phyloP scores from a whole-genome alignment of 2,113 vertebrate genomes.

The Psittacara wagleri region DNA sequence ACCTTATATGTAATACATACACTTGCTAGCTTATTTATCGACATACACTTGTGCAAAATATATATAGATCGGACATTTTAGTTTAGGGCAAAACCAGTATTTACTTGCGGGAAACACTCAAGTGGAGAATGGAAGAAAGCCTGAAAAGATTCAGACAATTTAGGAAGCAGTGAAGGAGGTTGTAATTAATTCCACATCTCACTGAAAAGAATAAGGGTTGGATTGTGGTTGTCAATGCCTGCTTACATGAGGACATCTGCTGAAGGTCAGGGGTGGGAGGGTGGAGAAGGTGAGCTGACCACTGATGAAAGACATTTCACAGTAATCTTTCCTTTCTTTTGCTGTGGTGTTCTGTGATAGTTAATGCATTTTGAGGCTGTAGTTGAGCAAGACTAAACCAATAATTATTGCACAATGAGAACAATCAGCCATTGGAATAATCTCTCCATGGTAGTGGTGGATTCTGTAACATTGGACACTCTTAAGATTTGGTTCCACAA shows the following conservation, averaged over 20 bases:
- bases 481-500: rapidly evolving
- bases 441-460: rapidly evolving
- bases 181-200: not conserved
- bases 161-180: not conserved
- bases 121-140: not conserved
- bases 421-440: not conserved
- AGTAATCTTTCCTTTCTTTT: not conserved
- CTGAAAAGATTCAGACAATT: not conserved
- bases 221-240: rapidly evolving
- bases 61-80: conserved; percentile 56
- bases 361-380: not conserved
- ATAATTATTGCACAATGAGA: not conserved
- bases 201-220: not conserved
- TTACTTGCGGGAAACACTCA: conserved; percentile 50
- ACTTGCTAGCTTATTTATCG: conserved; percentile 74
- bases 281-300: not conserved
- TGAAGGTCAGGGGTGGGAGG: not conserved
- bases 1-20: conserved; percentile 62
- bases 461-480: rapidly evolving
- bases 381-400: not conserved
- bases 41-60: conserved; percentile 71
- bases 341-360: not conserved
- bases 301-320: not conserved
- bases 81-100: conserved; percentile 67
- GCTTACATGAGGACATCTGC: rapidly evolving